Conservation (phyloP, 2,888 invertebrate genomes). For the Endomychus coccineus region DNA sequence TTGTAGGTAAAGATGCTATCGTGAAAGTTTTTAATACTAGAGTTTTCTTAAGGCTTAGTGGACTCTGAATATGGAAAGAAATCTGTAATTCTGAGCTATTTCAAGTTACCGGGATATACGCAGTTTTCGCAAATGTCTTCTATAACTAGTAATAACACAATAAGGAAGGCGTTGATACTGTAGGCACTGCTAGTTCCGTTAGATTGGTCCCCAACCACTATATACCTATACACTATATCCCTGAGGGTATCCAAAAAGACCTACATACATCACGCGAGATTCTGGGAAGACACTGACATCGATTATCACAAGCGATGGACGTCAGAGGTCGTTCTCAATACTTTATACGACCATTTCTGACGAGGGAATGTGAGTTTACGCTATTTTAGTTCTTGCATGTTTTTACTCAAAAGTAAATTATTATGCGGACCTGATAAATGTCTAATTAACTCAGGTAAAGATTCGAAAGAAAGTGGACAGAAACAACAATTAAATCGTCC, state of each 20-base stretch:
- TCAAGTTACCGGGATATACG: no score
- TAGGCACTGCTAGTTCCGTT: slow-evolving; percentile 31
- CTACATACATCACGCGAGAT: slow-evolving; percentile 15
- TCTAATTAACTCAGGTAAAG: slow-evolving; percentile 76
- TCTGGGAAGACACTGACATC: slow-evolving; percentile 31
- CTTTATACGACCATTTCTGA: slow-evolving; percentile 30
- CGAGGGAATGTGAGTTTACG: slow-evolving; percentile 26
- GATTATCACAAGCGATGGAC: slow-evolving; percentile 29
- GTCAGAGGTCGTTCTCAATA: slow-evolving; percentile 30
- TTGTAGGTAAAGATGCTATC: slow-evolving; percentile 27
- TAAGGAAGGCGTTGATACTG: slow-evolving; percentile 27
- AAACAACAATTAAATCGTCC: slow-evolving; percentile 80
- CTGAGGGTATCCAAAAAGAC: slow-evolving; percentile 30
- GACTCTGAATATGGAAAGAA: no score
- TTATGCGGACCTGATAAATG: slow-evolving; percentile 85
- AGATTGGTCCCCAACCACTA: slow-evolving; percentile 27
- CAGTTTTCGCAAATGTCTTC: no score
- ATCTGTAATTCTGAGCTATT: no score
- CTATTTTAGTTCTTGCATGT: slow-evolving; percentile 56
- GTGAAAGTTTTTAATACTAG: no score
- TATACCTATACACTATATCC: slow-evolving; percentile 29
- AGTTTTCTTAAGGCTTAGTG: no score
- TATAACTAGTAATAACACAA: no score
- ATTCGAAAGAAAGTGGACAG: slow-evolving; percentile 79
- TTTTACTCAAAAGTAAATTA: slow-evolving; percentile 78